phyloP scores from a whole-genome alignment of 2,888 invertebrate species.

The Synanthedon myopaeformis region DNA sequence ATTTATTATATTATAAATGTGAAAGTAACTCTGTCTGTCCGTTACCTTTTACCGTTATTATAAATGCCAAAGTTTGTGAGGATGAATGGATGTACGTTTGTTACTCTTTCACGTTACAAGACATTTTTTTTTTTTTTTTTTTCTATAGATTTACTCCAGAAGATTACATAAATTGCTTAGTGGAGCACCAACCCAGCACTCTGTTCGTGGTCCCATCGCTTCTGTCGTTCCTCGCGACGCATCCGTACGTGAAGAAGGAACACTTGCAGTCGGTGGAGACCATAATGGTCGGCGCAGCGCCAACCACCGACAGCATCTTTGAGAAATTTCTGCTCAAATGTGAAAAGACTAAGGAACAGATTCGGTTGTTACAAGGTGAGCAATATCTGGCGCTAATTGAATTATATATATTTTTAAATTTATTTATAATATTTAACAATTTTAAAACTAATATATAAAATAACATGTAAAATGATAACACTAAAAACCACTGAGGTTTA shows the following conservation, averaged over 20 bases:
- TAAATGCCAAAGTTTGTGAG: too few relatives aligned
- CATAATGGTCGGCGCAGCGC: slow-evolving; percentile 81
- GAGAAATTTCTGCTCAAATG: slow-evolving; percentile 74
- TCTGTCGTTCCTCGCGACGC: slow-evolving; percentile 78
- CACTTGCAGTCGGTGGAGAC: slow-evolving; percentile 74
- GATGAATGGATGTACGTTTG: too few relatives aligned
- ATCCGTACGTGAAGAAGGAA: slow-evolving; percentile 75
- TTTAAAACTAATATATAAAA: too few relatives aligned
- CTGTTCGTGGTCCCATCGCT: slow-evolving; percentile 83
- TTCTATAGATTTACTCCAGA: slow-evolving; percentile 75
- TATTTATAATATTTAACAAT: too few relatives aligned
- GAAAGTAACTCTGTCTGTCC: too few relatives aligned
- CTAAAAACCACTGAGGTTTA: too few relatives aligned
- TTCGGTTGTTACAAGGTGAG: slow-evolving; percentile 55
- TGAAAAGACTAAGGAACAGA: slow-evolving; percentile 60
- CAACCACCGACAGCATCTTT: slow-evolving; percentile 73
- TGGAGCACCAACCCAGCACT: slow-evolving; percentile 71
- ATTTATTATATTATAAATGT: too few relatives aligned
- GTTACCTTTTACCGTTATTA: too few relatives aligned
- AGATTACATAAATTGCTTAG: slow-evolving; percentile 75
- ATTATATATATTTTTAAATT: too few relatives aligned
- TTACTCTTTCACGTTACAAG: not conserved
- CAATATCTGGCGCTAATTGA: too few relatives aligned
- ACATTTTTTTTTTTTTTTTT: not conserved
- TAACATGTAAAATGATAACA: too few relatives aligned